Base-by-base conservation (phyloP, 2,888 invertebrate species). In the Sesamia inferens region DNA sequence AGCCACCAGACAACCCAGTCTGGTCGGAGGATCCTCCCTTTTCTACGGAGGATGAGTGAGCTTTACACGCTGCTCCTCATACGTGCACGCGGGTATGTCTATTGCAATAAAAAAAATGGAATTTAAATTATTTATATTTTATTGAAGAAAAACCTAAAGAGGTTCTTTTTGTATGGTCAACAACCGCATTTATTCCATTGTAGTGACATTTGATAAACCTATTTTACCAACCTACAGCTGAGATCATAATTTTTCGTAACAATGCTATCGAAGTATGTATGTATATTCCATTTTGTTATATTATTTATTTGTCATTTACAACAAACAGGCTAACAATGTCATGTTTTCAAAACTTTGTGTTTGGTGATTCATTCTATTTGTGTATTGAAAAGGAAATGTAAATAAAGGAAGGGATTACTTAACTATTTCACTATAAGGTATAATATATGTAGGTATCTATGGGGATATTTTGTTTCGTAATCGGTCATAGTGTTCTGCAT, bases 341-440 rank as follows among this genome's bases (percentile, higher is more conserved):
- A 22, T 31, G 77, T 77, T 69, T 77, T 62, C 16, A 24, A 69
- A 61, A 13, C 31, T 24, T 63, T 24, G 39, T 55, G 54, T 54
- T 71, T 64, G 47, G n/a, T 59, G 71, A 48, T 55, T 63, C 71
- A 76, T 76, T 64, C 59, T 78, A 55, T 48, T 59, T 5, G 54
- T 64, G 64, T 64, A 76, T 16, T 10, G 16, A 54, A 31, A 5
- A 6, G 10, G 5, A 48, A 55, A 42, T 24, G 1, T 19, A 48
- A 10, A 16, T 16, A 44, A 16, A 44, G 44, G 47, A 42, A 61
- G 24, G 66, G 14, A 11, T 8, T 74, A 22, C 11, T 14, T 16
- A 55, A 39, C 55, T 47, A 44, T 76, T 76, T 14, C 51, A 31
- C 3, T 4, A 55, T 48, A 57, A 39, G 31, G 31, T 31, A 31